Conservation (phyloP, 2,113 vertebrate genomes). For the Vanacampus margaritifer region DNA sequence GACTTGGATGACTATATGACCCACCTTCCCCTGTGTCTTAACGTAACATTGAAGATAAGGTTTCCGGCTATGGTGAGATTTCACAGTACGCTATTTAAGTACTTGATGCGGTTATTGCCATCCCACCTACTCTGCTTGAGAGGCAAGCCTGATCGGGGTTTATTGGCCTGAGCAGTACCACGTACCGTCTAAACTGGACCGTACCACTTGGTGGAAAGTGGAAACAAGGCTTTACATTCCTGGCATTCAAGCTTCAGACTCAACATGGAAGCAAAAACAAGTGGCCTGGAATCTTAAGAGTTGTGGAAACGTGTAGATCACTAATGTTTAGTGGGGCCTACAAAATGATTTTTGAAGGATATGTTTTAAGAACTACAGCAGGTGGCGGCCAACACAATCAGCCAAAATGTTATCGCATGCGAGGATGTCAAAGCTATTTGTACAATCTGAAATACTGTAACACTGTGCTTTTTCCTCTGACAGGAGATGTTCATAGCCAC, state of each 20-base stretch:
- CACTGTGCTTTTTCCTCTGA: slow-evolving; percentile 41
- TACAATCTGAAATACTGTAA: slow-evolving; percentile 10
- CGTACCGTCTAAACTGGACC: background rate
- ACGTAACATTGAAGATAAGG: background rate
- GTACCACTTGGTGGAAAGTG: background rate
- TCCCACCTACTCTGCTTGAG: background rate
- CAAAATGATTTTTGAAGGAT: background rate
- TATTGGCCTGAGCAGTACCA: background rate
- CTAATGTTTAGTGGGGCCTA: background rate
- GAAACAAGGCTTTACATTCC: slow-evolving; percentile 27
- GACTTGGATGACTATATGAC: background rate
- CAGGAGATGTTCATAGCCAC: slow-evolving; percentile 78
- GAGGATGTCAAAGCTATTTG: background rate
- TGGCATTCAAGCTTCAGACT: slow-evolving; percentile 35
- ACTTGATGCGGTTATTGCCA: background rate
- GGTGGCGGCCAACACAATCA: no score
- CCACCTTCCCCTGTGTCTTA: background rate
- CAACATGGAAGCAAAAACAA: slow-evolving; percentile 29
- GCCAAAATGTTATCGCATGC: background rate
- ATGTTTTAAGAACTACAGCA: no score
- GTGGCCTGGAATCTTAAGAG: slow-evolving; percentile 10
- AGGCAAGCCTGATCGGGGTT: background rate
- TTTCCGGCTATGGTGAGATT: background rate
- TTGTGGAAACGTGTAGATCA: slow-evolving; percentile 16
- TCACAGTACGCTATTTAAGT: background rate